Conservation (phyloP, 2,113 vertebrate genomes). For the Scatophagus argus region DNA sequence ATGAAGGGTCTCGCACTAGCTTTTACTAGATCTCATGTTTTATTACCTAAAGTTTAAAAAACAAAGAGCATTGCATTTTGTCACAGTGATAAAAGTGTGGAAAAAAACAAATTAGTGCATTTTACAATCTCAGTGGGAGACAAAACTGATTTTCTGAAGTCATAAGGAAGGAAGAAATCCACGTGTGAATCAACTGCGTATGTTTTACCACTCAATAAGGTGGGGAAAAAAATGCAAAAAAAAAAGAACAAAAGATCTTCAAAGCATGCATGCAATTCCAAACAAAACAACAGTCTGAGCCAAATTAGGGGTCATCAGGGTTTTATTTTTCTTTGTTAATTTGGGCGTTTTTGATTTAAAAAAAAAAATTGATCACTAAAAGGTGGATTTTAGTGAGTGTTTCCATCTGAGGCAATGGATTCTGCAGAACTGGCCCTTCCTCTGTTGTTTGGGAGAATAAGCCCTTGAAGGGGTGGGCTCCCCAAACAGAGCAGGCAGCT, state of each 20-base stretch:
- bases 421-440: slow-evolving; percentile 24
- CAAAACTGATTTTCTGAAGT: neutral
- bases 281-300: neutral
- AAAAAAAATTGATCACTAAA: neutral
- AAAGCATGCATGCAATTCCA: neutral
- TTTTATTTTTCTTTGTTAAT: slow-evolving; percentile 2
- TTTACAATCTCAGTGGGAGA: neutral
- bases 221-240: neutral
- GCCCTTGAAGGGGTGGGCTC: slow-evolving; percentile 26
- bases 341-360: neutral
- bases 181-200: neutral
- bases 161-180: neutral
- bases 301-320: neutral
- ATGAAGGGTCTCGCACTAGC: neutral
- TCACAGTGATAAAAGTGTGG: neutral
- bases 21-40: neutral
- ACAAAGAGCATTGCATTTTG: neutral
- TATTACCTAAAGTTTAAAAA: neutral
- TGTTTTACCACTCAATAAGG: too few species aligned
- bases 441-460: slow-evolving; percentile 29
- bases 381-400: neutral
- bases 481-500: slow-evolving; percentile 32
- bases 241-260: neutral
- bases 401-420: slow-evolving; percentile 25
- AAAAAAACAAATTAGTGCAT: neutral